Percentiles rank a stretch among this genome's conserved stretches.
phyloP scores from a whole-genome alignment of 1,140 invertebrate species.

The Contarinia nasturtii region DNA sequence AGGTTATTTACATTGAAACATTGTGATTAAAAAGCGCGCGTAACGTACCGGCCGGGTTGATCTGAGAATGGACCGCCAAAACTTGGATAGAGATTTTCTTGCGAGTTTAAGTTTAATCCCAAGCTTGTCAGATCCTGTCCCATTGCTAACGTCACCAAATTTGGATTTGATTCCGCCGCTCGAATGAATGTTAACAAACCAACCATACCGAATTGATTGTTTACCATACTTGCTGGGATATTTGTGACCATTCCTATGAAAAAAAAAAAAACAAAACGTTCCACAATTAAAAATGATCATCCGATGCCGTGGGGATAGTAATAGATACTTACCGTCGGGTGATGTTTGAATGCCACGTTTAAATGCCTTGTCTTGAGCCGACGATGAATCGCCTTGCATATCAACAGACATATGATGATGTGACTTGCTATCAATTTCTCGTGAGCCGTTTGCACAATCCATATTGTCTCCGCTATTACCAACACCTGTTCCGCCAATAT shows the following conservation, averaged over 20 bases:
- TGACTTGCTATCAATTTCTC: conserved; percentile 2
- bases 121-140: conserved; percentile 94
- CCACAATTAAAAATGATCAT: no score
- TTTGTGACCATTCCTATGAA: conserved; percentile 76
- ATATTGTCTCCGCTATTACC: conserved; percentile 16
- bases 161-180: conserved; percentile 90
- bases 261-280: neutral
- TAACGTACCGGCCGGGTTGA: conserved; percentile 56
- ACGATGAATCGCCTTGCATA: conserved; percentile 21
- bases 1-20: no score
- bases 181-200: conserved; percentile 93
- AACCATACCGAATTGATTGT: conserved; percentile 98
- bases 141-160: conserved; percentile 83
- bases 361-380: conserved; percentile 27
- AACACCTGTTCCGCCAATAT: neutral
- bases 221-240: conserved; percentile 95
- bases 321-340: conserved; percentile 56
- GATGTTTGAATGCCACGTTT: conserved; percentile 84
- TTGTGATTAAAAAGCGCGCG: neutral
- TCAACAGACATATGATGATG: conserved; percentile 5
- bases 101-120: conserved; percentile 93
- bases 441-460: conserved; percentile 6
- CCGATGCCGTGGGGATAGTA: no score
- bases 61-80: conserved; percentile 98
- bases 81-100: conserved; percentile 88